These are phyloP conservation scores for Porites lobata DNA, from an alignment of 92 coral and sea anemone genomes.

Conservation along the genomic window DNA sequence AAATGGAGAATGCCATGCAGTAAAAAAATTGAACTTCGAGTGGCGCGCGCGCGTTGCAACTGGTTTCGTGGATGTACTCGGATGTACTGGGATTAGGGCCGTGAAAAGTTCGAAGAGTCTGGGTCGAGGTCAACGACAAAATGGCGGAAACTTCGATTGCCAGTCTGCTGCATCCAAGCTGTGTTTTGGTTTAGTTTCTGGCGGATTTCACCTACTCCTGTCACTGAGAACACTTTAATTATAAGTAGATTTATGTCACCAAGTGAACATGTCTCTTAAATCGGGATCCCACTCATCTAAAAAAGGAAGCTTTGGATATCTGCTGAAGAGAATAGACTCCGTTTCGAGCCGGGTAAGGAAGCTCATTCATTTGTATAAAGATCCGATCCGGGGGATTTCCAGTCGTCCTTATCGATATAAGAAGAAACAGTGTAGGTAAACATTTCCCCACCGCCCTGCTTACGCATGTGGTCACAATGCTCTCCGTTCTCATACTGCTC, in stretches of 20 bases:
- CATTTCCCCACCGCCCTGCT: no score
- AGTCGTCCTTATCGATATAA: no score
- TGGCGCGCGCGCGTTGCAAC: neutral
- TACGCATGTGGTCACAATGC: no score
- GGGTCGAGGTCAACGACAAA: slow-evolving; percentile 9
- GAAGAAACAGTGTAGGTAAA: no score
- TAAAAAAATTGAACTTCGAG: neutral
- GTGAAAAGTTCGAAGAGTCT: slow-evolving; percentile 5
- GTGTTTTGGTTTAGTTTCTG: neutral
- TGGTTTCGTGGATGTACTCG: no score
- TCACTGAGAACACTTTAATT: neutral
- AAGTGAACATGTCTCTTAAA: slow-evolving; percentile 5
- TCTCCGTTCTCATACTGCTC: no score
- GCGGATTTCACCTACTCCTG: no score
- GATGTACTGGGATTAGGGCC: no score
- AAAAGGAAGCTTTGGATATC: slow-evolving; percentile 15
- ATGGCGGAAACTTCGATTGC: slow-evolving; percentile 44
- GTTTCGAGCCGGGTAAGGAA: slow-evolving; percentile 34
- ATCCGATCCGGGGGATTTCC: no score
- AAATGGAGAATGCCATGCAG: no score
- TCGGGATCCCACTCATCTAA: neutral
- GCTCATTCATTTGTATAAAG: neutral
- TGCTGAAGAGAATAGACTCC: slow-evolving; percentile 38
- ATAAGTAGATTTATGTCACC: neutral
- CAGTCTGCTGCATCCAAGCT: no score